Conservation (phyloP, 2,797 vertebrate genomes). For the Scarus forsteni region DNA sequence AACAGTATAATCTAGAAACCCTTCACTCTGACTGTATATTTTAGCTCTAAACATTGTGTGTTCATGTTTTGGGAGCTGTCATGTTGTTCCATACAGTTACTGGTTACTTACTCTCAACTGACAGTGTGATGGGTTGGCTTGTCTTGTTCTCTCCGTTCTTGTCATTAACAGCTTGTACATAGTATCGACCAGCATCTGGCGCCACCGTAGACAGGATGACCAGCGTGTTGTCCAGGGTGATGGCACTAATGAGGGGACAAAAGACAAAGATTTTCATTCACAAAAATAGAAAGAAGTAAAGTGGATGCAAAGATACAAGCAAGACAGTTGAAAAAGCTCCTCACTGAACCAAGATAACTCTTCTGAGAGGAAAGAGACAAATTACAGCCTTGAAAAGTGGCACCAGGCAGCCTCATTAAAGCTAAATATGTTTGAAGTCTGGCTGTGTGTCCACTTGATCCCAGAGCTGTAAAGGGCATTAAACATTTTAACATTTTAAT, state of each 20-base stretch:
- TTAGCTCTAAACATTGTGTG: neutral
- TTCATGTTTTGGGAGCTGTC: too few relatives aligned
- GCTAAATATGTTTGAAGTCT: conserved; percentile 37
- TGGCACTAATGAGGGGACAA: conserved; percentile 84
- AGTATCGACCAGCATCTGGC: conserved; percentile 93
- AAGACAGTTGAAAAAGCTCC: neutral
- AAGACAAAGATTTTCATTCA: neutral
- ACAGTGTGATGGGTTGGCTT: conserved; percentile 92
- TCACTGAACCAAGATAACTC: neutral
- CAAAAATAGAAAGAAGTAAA: too few relatives aligned
- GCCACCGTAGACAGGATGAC: conserved; percentile 96
- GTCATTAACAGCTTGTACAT: conserved; percentile 97
- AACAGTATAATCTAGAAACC: too few relatives aligned
- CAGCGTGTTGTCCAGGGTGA: conserved; percentile 95
- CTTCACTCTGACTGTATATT: too few relatives aligned
- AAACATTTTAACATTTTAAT: conserved; percentile 76
- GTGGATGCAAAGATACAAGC: neutral
- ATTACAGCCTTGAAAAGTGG: neutral
- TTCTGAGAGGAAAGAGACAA: conserved; percentile 1
- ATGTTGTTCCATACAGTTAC: neutral
- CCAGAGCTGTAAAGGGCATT: conserved; percentile 49
- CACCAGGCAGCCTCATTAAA: conserved; percentile 20
- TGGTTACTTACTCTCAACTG: conserved; percentile 91
- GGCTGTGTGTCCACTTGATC: conserved; percentile 48
- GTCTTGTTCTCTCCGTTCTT: conserved; percentile 99